Percentiles rank a stretch among this genome's conserved stretches.
Conservation (phyloP, 2,113 vertebrate genomes). For the Myrmecobius fasciatus region DNA sequence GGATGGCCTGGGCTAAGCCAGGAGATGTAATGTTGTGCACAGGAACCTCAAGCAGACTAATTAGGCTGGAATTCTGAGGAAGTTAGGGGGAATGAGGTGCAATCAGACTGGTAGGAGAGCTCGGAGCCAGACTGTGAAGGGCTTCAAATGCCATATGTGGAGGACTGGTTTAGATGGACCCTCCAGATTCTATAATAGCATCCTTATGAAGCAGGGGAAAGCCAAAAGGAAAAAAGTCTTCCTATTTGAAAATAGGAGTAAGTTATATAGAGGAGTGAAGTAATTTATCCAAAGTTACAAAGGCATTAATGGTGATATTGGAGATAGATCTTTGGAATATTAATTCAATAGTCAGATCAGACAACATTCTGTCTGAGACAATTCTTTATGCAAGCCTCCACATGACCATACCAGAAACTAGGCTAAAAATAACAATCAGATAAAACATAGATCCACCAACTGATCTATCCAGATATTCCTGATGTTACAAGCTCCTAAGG, state of each 20-base stretch:
- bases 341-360: background rate
- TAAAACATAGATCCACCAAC: background rate
- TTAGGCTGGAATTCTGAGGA: background rate
- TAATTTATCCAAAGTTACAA: background rate
- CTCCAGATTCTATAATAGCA: background rate
- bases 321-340: background rate
- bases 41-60: background rate
- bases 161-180: background rate
- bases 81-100: background rate
- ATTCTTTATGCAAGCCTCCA: background rate
- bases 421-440: background rate
- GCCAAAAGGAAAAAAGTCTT: background rate
- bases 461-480: slow-evolving; percentile 6
- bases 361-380: background rate
- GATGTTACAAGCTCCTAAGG: background rate
- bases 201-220: background rate
- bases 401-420: background rate
- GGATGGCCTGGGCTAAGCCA: background rate
- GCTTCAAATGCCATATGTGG: background rate
- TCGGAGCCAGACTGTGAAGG: background rate
- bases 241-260: background rate
- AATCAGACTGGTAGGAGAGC: background rate
- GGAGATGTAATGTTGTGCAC: background rate
- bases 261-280: background rate
- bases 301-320: background rate